These are phyloP conservation scores for Tokudaia tokunoshimensis DNA, from an alignment of 2,797 vertebrate genomes.

Conservation along the genomic window DNA sequence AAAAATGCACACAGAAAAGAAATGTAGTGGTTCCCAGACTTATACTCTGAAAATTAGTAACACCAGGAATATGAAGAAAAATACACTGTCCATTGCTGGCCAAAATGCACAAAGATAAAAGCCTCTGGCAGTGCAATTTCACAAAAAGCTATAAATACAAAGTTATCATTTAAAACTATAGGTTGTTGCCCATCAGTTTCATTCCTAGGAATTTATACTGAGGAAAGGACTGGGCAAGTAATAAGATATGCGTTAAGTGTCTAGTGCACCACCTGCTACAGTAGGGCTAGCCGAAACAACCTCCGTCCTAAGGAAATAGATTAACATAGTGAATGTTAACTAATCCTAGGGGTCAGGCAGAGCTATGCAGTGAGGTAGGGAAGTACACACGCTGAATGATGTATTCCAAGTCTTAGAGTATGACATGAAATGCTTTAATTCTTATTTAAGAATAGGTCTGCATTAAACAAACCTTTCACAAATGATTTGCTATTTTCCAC, in stretches of 20 bases:
- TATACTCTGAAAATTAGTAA: conserved; percentile 9
- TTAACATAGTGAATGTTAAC: neutral
- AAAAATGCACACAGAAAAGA: conserved; percentile 24
- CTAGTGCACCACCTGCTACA: neutral
- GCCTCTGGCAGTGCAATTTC: conserved; percentile 12
- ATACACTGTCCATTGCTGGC: neutral
- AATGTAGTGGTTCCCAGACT: neutral
- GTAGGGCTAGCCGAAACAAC: neutral
- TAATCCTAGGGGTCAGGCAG: neutral
- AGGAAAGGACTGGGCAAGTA: conserved; percentile 9
- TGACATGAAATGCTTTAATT: neutral
- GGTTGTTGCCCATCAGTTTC: conserved; percentile 37
- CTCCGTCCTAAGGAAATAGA: neutral
- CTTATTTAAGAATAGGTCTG: neutral
- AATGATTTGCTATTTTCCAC: conserved; percentile 40
- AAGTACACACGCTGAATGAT: neutral
- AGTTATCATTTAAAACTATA: neutral
- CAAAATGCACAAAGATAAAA: neutral
- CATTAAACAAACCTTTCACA: conserved; percentile 28
- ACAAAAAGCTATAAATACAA: conserved; percentile 38
- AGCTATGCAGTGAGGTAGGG: neutral
- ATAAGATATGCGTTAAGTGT: neutral
- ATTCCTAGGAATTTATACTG: conserved; percentile 22
- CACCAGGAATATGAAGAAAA: neutral
- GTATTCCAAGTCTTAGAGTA: no score